Evolutionary conservation across 2,797 vertebrate genomes (phyloP).

Genomic region (Etheostoma perlongum): DNA sequence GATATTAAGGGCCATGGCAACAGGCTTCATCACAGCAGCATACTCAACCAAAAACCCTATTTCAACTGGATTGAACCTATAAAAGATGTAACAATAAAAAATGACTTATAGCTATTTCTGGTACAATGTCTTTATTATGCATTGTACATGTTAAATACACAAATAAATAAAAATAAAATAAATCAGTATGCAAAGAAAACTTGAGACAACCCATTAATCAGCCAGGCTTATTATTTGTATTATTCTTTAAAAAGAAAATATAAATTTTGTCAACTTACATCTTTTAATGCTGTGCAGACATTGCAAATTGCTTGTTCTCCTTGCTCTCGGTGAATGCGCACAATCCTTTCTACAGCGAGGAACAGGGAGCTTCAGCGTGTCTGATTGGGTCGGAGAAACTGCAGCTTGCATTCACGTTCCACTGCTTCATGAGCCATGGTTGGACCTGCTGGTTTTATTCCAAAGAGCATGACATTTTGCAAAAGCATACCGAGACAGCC

Average conservation of each 20-base stretch:
- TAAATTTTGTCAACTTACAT: background rate
- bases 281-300: constrained; percentile 2
- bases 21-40: constrained; percentile 3
- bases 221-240: no score
- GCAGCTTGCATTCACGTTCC: background rate
- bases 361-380: constrained; percentile 20
- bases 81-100: background rate
- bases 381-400: constrained; percentile 22
- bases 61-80: constrained; percentile 30
- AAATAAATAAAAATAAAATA: background rate
- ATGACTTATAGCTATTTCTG: background rate
- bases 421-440: constrained; percentile 28
- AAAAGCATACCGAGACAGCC: background rate
- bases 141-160: background rate
- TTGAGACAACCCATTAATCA: background rate
- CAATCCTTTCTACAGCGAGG: constrained; percentile 8
- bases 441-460: constrained; percentile 11
- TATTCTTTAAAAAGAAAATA: no score
- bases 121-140: background rate
- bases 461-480: background rate
- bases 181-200: background rate
- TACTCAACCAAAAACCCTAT: constrained; percentile 27
- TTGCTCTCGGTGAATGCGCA: background rate
- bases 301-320: background rate
- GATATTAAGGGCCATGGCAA: constrained; percentile 28